Percentiles rank a stretch among this genome's conserved stretches.
Conservation (phyloP, 1,140 invertebrate species). For the Drosophila trapezifrons region DNA sequence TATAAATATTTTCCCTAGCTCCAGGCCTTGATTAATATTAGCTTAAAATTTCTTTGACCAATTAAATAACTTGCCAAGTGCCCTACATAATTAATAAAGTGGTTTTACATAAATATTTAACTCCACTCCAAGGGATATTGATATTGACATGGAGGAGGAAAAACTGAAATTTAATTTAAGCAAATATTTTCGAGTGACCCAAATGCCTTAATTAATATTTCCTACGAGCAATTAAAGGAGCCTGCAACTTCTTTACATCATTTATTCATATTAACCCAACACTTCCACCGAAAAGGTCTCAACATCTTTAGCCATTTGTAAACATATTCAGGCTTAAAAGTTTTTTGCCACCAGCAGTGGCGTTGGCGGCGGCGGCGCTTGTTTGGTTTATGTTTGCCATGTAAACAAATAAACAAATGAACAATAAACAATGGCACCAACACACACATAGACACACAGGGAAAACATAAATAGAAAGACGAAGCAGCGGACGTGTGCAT, state of each 20-base stretch:
- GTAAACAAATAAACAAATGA: conserved; percentile 75
- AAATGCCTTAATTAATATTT: conserved; percentile 4
- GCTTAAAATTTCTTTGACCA: background rate
- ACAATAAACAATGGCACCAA: conserved; percentile 46
- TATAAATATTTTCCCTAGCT: background rate
- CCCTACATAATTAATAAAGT: background rate
- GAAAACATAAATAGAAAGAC: conserved; percentile 49
- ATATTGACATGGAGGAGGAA: background rate
- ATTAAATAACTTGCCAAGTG: conserved; percentile 7
- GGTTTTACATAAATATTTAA: conserved; percentile 1
- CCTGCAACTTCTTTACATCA: conserved; percentile 1
- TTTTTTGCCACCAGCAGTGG: conserved; percentile 55
- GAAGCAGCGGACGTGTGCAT: conserved; percentile 20
- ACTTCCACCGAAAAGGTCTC: conserved; percentile 3
- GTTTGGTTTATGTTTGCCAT: conserved; percentile 70
- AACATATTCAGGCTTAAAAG: conserved; percentile 41
- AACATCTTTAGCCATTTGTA: conserved; percentile 34
- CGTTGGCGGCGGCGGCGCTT: conserved; percentile 54
- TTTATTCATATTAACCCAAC: conserved; percentile 40
- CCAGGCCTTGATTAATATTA: background rate
- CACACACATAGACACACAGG: conserved; percentile 25
- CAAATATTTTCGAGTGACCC: background rate
- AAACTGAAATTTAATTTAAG: conserved; percentile 5
- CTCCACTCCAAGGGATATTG: background rate
- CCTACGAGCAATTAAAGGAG: conserved; percentile 18